Evolutionary conservation across 1,140 invertebrate genomes (phyloP).

Genomic region (Ceratosolen fusciceps): DNA sequence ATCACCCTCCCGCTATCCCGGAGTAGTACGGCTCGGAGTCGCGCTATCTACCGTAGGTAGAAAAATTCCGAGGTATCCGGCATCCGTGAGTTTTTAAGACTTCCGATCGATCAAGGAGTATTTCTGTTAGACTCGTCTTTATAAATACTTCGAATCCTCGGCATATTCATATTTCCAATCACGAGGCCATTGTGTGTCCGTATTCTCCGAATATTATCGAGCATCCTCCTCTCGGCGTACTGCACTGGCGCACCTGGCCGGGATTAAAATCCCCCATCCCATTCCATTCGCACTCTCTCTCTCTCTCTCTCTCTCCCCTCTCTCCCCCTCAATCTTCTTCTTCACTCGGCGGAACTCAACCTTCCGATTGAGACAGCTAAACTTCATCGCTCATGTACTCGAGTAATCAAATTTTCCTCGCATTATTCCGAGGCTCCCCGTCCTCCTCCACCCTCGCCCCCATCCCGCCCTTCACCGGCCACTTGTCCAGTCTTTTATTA

Average conservation of each 20-base stretch:
- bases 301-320: background rate
- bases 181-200: background rate
- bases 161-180: constrained; percentile 5
- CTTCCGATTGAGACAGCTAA: no score
- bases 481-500: no score
- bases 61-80: constrained; percentile 40
- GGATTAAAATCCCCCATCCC: no score
- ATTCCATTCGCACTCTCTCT: no score
- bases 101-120: background rate
- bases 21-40: background rate
- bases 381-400: no score
- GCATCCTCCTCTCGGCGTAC: no score
- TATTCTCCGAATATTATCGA: constrained; percentile 16
- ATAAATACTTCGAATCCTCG: constrained; percentile 12
- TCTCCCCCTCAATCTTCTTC: background rate
- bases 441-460: no score
- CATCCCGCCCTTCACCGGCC: no score
- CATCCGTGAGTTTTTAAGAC: constrained; percentile 39
- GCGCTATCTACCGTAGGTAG: constrained; percentile 1
- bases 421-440: no score
- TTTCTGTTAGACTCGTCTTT: background rate
- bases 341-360: background rate
- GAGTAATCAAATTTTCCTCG: no score
- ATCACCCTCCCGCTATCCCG: background rate
- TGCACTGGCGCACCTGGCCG: no score